Base-by-base conservation (phyloP, 2,113 vertebrate species). In the Panthera uncia region DNA sequence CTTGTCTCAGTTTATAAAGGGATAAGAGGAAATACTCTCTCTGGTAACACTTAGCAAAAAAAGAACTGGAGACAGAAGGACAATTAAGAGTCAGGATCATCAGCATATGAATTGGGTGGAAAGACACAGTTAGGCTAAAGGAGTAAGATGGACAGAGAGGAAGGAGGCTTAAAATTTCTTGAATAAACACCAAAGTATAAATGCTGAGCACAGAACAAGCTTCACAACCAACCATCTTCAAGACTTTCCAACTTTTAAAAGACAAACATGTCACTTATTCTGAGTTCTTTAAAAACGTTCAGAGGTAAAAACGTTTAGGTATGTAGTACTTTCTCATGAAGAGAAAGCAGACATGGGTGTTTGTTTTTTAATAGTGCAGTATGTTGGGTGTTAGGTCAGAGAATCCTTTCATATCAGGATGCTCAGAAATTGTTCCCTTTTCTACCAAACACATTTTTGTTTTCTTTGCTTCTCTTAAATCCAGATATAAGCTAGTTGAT, bases 261-360 rank as follows among this genome's bases (percentile, higher is more conserved):
- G 50, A 50, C 15, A 74, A 76, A 81, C 31, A n/a, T 85, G 16
- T 80, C 78, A 48, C 80, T 93, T 80, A 55, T 29, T 45, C 7
- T 89, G 79, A 33, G 33, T 92, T 87, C 29, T 88, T 92, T 57
- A 79, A 38, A 84, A 94, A 73, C 5, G 69, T 21, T 83, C 52
- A 66, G 13, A 15, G 19, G 29, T 79, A n/a, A 89, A 84, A 90
- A 74, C 19, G 55, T 81, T 73, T 68, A 95, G 15, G 25, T 52
- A 69, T 55, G 55, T 36, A 69, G 11, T 45, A 82, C 7, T 91
- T 97, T 95, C 86, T 93, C 18, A 91, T 23, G 27, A 84, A 90
- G 95, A 82, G 13, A 95, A 82, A 97, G 88, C 31, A 82, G 71
- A 86, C 2, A 31, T 31, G n/a, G 15, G 19, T 50, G 48, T 97